These are phyloP conservation scores for Mystacides longicornis DNA, from an alignment of 2,888 invertebrate genomes.

Conservation along the genomic window DNA sequence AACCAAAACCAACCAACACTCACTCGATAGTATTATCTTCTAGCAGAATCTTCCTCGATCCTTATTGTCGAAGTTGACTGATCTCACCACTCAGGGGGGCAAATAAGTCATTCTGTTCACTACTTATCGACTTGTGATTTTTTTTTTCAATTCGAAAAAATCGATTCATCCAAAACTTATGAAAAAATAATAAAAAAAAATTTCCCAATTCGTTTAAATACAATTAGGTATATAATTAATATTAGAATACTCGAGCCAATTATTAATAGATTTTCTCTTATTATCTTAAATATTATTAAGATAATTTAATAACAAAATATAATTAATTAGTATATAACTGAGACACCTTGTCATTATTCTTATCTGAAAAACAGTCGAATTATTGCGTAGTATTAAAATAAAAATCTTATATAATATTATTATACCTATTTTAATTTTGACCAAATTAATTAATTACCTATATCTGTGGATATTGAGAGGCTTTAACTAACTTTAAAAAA, in stretches of 20 bases:
- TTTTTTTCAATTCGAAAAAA: background rate
- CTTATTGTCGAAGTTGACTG: background rate
- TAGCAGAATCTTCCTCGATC: too few species aligned
- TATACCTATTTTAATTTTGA: too few species aligned
- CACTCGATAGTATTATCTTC: background rate
- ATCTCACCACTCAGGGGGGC: background rate
- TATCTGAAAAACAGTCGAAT: too few species aligned
- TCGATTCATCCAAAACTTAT: background rate
- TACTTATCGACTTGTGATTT: background rate
- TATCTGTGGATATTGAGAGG: too few species aligned
- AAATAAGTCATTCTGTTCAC: background rate
- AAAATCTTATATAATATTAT: too few species aligned
- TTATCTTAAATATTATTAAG: background rate
- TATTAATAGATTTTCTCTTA: background rate
- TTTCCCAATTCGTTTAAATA: background rate
- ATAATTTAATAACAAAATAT: slow-evolving; percentile 7
- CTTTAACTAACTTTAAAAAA: too few species aligned
- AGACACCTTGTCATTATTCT: background rate
- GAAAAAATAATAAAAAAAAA: background rate
- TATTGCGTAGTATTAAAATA: too few species aligned
- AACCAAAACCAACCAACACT: background rate
- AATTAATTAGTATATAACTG: background rate
- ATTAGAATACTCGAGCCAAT: background rate
- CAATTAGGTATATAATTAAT: background rate
- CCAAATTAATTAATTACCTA: too few species aligned